These are phyloP conservation scores for Botia kubotai DNA, from an alignment of 2,797 vertebrate species.

Conservation along the genomic window DNA sequence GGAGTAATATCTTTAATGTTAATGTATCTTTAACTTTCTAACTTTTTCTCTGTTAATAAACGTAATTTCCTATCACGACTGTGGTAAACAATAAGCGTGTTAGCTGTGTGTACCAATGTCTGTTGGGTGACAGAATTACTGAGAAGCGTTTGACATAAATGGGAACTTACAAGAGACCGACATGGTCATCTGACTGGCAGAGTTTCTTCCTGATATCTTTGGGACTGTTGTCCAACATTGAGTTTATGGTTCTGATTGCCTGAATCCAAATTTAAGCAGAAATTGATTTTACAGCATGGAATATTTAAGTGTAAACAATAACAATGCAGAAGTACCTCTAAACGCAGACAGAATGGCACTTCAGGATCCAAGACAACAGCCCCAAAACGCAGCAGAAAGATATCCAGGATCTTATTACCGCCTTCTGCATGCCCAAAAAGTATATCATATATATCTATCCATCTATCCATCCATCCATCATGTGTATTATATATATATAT, in stretches of 20 bases:
- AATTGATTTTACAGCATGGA: background rate
- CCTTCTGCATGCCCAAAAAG: constrained; percentile 64
- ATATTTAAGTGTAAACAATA: too few relatives aligned
- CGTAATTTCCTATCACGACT: too few relatives aligned
- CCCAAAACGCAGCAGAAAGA: constrained; percentile 80
- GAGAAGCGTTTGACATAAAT: background rate
- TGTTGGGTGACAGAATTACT: too few relatives aligned
- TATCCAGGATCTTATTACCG: constrained; percentile 73
- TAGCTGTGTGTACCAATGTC: too few relatives aligned
- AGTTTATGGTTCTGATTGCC: constrained; percentile 82
- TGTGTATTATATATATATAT: too few relatives aligned
- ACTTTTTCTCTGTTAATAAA: too few relatives aligned
- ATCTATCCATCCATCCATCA: too few relatives aligned
- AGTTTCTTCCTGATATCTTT: constrained; percentile 75
- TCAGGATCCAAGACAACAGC: constrained; percentile 72
- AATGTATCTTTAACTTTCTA: too few relatives aligned
- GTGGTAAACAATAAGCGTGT: too few relatives aligned
- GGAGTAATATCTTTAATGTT: too few relatives aligned
- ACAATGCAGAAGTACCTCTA: constrained; percentile 75
- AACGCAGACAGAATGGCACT: constrained; percentile 64
- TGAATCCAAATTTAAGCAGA: constrained; percentile 52
- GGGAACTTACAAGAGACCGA: constrained; percentile 75
- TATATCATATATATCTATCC: too few relatives aligned
- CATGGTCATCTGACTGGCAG: constrained; percentile 69
- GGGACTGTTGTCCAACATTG: constrained; percentile 72